These are phyloP conservation scores for Vipera ursinii DNA, from an alignment of 2,797 vertebrate species.

Conservation along the genomic window DNA sequence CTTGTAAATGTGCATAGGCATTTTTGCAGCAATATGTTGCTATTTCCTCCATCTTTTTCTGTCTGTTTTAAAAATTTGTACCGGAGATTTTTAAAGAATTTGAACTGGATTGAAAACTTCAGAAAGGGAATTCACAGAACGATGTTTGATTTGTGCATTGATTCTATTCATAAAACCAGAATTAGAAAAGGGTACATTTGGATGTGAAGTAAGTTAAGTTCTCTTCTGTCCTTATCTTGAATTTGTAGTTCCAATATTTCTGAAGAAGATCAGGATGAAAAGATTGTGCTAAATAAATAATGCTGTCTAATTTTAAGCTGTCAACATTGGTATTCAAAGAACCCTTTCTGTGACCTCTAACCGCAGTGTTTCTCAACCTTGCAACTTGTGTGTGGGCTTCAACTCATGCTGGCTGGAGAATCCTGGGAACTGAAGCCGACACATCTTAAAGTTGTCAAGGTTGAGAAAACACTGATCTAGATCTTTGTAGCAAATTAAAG, in stretches of 20 bases:
- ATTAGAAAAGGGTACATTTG: not conserved
- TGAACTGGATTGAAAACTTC: not conserved
- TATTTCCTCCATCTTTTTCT: not conserved
- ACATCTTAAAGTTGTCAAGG: not conserved
- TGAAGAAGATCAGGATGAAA: not conserved
- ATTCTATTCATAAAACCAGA: not conserved
- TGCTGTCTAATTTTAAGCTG: not conserved
- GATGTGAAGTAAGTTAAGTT: not conserved
- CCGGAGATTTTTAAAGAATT: not conserved
- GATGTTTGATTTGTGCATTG: not conserved
- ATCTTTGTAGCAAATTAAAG: not conserved
- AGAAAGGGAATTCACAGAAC: not conserved
- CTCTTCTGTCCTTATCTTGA: not conserved
- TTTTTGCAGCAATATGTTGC: not conserved
- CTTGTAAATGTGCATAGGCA: not conserved
- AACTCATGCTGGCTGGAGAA: not conserved
- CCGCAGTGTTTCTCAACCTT: not conserved
- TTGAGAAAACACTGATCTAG: not conserved
- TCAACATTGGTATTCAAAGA: not conserved
- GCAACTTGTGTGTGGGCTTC: not conserved
- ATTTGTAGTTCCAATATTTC: not conserved
- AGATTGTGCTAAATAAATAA: not conserved
- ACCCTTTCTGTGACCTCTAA: not conserved
- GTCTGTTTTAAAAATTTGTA: not conserved
- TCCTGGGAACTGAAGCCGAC: not conserved